These are phyloP conservation scores for Drosophila kambysellisi DNA, from an alignment of 2,888 invertebrate genomes.

Conservation along the genomic window DNA sequence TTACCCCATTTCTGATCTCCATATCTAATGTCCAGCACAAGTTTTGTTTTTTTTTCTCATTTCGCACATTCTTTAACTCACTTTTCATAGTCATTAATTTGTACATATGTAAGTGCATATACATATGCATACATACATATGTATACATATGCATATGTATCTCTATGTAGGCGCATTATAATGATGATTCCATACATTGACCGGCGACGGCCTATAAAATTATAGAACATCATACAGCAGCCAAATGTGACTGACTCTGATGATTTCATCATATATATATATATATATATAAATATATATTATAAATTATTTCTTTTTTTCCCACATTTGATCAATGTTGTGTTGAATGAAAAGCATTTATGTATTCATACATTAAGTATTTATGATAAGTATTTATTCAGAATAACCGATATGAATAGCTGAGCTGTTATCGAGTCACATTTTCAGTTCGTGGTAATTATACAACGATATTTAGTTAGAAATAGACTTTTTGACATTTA, in stretches of 20 bases:
- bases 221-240: constrained; percentile 45
- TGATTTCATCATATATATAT: constrained; percentile 61
- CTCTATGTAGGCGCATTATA: constrained; percentile 40
- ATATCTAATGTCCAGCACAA: constrained; percentile 28
- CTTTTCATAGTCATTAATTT: constrained; percentile 63
- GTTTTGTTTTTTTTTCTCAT: background rate
- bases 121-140: background rate
- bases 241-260: constrained; percentile 47
- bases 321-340: constrained; percentile 49
- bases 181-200: constrained; percentile 50
- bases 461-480: background rate
- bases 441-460: background rate
- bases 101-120: constrained; percentile 9
- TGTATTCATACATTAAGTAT: constrained; percentile 8
- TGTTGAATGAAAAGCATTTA: constrained; percentile 40
- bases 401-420: background rate
- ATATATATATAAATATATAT: too few species aligned
- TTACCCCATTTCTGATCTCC: background rate
- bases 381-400: background rate
- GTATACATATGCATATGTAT: background rate
- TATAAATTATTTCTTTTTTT: constrained; percentile 1
- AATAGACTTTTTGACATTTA: background rate
- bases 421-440: background rate
- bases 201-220: constrained; percentile 49
- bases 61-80: constrained; percentile 41